Percentiles rank a stretch among this genome's conserved stretches.
Evolutionary conservation across 2,888 invertebrate species (phyloP).

Genomic region (Idaea dimidiata): DNA sequence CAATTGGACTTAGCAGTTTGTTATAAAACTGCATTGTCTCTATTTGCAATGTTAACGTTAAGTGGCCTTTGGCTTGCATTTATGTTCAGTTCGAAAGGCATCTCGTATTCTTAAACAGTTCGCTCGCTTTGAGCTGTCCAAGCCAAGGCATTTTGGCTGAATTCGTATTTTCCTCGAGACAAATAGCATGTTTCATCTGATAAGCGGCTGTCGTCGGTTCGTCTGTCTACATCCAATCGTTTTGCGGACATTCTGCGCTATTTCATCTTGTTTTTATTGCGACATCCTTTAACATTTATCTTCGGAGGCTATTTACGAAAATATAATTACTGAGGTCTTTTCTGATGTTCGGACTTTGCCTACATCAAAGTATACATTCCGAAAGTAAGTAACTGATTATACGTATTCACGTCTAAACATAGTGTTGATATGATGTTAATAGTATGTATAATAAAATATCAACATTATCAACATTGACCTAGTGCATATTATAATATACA

Average conservation of each 20-base stretch:
- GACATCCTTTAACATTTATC: slow-evolving; percentile 39
- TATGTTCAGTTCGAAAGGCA: slow-evolving; percentile 42
- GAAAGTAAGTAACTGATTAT: too few species aligned
- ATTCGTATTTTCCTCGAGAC: slow-evolving; percentile 63
- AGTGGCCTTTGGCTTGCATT: slow-evolving; percentile 43
- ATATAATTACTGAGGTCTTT: not conserved
- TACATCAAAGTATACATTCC: too few species aligned
- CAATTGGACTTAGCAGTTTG: slow-evolving; percentile 26
- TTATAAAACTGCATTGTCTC: slow-evolving; percentile 29
- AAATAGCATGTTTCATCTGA: slow-evolving; percentile 74
- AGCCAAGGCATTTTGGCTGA: slow-evolving; percentile 58
- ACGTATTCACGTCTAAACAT: too few species aligned
- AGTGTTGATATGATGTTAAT: too few species aligned
- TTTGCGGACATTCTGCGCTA: slow-evolving; percentile 57
- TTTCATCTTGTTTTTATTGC: slow-evolving; percentile 60
- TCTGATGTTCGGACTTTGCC: not conserved
- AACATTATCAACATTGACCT: too few species aligned
- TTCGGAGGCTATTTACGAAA: slow-evolving; percentile 35
- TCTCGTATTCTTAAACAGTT: slow-evolving; percentile 54
- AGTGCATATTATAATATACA: too few species aligned
- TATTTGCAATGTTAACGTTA: slow-evolving; percentile 40
- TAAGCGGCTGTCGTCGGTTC: slow-evolving; percentile 71
- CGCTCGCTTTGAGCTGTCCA: slow-evolving; percentile 53
- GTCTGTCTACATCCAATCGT: slow-evolving; percentile 67
- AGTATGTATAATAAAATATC: too few species aligned